Base-by-base conservation (phyloP, 2,888 invertebrate species). In the Tromatobia lineatoria region DNA sequence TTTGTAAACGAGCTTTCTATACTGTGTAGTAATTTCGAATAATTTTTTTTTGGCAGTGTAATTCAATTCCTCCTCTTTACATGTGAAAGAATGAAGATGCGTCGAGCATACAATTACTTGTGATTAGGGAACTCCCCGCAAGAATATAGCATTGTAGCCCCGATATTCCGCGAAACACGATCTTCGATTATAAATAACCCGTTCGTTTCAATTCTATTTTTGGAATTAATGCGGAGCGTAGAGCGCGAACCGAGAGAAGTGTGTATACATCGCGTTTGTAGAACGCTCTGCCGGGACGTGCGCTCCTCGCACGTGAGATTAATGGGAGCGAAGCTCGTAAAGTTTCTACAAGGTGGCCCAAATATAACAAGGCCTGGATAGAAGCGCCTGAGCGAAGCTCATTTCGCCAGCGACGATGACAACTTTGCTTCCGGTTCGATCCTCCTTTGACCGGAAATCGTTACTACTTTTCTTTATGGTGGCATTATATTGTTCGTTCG, bases 291-390 rank as follows among this genome's bases (percentile, higher is more conserved):
- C 45, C 73, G 73, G 42, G 50, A 50, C 47, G 29, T 20, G 59
- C 20, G 61, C 54, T 20, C 29, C 61, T 61, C 61, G 61, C 74
- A 87, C 86, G 87, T 88, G 88, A 87, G 88, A 89, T 89, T 88
- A 88, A 88, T 87, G 89, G 89, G 89, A 86, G 89, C 89, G 88
- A 86, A 86, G 88, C 89, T 91, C 89, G 89, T 90, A 91, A 91
- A 90, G 87, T 88, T 89, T 86, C 86, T 86, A 87, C 90, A 84
- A 87, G 88, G 88, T 91, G 89, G 90, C 90, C 90, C 90, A 90
- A 91, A 90, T 89, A 90, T 90, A 91, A 88, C 67, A 42, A 67
- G 69, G 42, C 25, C 47, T 42, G 57, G 47, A 67, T 77, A 13
- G 67, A 59, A 25, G 25, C 59, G 10, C 59, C 18, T 57, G 67